Evolutionary conservation across 2,888 invertebrate species (phyloP).

Genomic region (Nomada hirtipes): DNA sequence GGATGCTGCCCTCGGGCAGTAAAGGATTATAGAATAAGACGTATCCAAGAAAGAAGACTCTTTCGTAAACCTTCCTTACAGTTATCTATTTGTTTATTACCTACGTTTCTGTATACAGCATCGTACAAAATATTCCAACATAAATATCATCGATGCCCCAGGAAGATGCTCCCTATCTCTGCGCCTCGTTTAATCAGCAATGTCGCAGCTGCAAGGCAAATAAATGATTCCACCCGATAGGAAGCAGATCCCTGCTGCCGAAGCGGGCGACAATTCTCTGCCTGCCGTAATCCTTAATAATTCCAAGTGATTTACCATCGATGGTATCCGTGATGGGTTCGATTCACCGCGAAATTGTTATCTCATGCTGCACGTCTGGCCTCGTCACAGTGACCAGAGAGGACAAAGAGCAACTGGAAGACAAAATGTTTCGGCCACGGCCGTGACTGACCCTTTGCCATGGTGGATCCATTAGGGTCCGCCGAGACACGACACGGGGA

Average conservation of each 20-base stretch:
- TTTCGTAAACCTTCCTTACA: no score
- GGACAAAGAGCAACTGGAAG: slow-evolving; percentile 39
- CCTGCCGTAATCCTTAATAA: slow-evolving; percentile 53
- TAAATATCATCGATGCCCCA: no score
- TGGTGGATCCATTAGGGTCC: slow-evolving; percentile 57
- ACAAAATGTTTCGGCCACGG: slow-evolving; percentile 41
- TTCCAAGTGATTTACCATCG: slow-evolving; percentile 56
- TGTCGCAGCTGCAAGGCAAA: background rate
- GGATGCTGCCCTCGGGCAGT: no score
- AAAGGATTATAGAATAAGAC: no score
- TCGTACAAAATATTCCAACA: no score
- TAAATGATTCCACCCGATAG: slow-evolving; percentile 1
- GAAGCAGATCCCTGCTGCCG: no score
- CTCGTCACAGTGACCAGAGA: slow-evolving; percentile 8
- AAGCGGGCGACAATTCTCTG: slow-evolving; percentile 1
- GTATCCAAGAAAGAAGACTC: no score
- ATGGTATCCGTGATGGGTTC: slow-evolving; percentile 22
- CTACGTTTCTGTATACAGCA: no score
- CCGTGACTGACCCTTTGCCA: slow-evolving; percentile 30
- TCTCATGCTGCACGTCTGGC: slow-evolving; percentile 31
- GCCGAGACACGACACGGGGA: slow-evolving; percentile 44
- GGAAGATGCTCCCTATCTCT: no score
- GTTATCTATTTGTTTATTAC: no score
- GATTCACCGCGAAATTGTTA: slow-evolving; percentile 56
- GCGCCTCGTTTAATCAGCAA: background rate